Evolutionary conservation across 2,888 invertebrate species (phyloP).

Genomic region (Drosophila algonquin): DNA sequence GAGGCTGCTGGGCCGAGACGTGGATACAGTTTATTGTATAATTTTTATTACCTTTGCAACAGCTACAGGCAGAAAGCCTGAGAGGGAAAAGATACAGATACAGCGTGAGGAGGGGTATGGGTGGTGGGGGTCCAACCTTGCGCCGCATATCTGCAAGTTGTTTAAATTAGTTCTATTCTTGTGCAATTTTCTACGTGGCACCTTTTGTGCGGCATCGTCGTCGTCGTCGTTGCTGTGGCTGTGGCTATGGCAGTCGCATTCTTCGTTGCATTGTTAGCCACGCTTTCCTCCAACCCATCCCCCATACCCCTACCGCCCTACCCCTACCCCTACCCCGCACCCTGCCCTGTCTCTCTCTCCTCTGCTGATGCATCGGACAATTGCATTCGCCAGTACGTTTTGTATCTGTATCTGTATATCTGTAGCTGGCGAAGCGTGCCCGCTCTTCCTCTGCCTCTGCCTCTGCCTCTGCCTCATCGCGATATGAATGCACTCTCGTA

Average conservation of each 20-base stretch:
- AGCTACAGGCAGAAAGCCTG: neutral
- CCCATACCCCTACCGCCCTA: neutral
- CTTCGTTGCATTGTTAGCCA: constrained; percentile 62
- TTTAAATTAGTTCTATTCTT: constrained; percentile 80
- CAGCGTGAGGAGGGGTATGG: neutral
- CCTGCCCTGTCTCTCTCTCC: neutral
- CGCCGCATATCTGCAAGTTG: constrained; percentile 64
- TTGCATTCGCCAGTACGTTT: constrained; percentile 52
- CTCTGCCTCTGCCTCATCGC: constrained; percentile 15
- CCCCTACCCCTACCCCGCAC: neutral
- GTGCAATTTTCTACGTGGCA: constrained; percentile 77
- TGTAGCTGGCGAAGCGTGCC: constrained; percentile 34
- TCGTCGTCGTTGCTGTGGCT: constrained; percentile 37
- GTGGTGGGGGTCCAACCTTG: constrained; percentile 20
- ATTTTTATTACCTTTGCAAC: constrained; percentile 64
- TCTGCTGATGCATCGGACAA: constrained; percentile 51
- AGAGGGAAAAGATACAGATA: neutral
- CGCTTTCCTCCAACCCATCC: constrained; percentile 33
- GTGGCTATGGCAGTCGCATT: constrained; percentile 49
- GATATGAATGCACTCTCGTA: constrained; percentile 17
- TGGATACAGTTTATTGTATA: constrained; percentile 56
- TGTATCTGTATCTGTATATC: constrained; percentile 34
- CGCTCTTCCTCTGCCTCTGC: constrained; percentile 12
- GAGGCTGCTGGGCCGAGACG: constrained; percentile 1
- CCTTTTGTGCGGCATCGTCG: constrained; percentile 58